Percentiles rank a stretch among this genome's conserved stretches.
Conservation (phyloP, 2,888 invertebrate species). For the Tigriopus californicus region DNA sequence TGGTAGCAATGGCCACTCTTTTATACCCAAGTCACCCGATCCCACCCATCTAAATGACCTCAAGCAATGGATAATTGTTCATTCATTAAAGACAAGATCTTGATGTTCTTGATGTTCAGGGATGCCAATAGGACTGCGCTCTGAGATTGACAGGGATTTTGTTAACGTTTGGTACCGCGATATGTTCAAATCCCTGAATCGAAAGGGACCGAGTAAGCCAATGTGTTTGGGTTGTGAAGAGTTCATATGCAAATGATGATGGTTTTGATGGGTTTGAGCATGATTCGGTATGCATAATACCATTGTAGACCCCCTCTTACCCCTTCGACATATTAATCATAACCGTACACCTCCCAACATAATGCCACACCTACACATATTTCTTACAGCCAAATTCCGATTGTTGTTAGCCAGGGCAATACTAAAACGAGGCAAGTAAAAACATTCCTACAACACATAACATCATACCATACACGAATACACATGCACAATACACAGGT, state of each 20-base stretch:
- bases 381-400: background rate
- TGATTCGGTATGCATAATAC: too few species aligned
- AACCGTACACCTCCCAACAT: background rate
- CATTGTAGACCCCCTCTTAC: too few species aligned
- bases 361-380: background rate
- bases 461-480: too few species aligned
- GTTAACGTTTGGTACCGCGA: background rate
- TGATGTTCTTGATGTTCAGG: background rate
- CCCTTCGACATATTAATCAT: too few species aligned
- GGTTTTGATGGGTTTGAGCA: background rate
- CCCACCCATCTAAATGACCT: too few species aligned
- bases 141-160: background rate
- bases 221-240: background rate
- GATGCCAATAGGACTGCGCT: conserved; percentile 9
- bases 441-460: background rate
- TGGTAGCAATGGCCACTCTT: too few species aligned
- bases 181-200: conserved; percentile 1
- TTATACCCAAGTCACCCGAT: too few species aligned
- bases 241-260: too few species aligned
- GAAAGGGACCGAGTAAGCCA: background rate
- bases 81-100: too few species aligned
- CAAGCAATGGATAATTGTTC: too few species aligned
- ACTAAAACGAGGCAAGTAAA: background rate
- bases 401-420: background rate
- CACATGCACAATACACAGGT: too few species aligned